Percentiles rank a stretch among this genome's conserved stretches.
These are phyloP conservation scores for Cygnus buccinator DNA, from an alignment of 2,113 vertebrate species.

Conservation along the genomic window DNA sequence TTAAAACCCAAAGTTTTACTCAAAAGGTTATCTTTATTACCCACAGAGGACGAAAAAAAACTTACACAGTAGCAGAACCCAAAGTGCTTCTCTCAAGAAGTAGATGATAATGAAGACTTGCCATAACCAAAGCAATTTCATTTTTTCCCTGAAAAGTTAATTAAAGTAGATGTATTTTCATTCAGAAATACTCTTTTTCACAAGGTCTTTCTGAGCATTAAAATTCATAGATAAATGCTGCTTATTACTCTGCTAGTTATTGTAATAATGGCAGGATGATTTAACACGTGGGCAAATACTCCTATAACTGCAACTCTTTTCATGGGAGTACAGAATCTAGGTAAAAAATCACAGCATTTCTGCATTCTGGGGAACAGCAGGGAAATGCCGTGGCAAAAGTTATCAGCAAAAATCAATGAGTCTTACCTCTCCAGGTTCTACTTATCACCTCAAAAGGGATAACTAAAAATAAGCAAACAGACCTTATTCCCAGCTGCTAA, in stretches of 20 bases:
- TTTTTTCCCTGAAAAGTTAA: constrained; percentile 78
- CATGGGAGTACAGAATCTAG: not conserved
- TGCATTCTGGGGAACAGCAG: not conserved
- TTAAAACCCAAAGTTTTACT: constrained; percentile 21
- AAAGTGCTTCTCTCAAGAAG: constrained; percentile 87
- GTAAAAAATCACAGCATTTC: not conserved
- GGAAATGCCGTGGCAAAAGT: not conserved
- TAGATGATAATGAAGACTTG: constrained; percentile 85
- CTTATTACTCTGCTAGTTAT: not conserved
- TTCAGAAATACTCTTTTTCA: constrained; percentile 16
- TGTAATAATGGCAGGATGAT: not conserved
- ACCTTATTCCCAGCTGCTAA: not conserved
- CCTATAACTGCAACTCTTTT: not conserved
- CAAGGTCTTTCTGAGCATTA: constrained; percentile 19
- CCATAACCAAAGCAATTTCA: constrained; percentile 86
- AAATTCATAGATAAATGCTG: constrained; percentile 29
- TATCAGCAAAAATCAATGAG: not conserved
- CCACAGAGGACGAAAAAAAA: constrained; percentile 46
- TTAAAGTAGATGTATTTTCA: constrained; percentile 56
- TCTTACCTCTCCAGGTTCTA: not conserved
- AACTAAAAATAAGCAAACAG: not conserved
- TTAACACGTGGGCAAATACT: not conserved
- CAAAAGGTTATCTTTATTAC: constrained; percentile 6
- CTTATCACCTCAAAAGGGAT: not conserved
- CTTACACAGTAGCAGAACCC: constrained; percentile 83